Evolutionary conservation across 2,113 vertebrate genomes (phyloP).

Genomic region (Lota lota): DNA sequence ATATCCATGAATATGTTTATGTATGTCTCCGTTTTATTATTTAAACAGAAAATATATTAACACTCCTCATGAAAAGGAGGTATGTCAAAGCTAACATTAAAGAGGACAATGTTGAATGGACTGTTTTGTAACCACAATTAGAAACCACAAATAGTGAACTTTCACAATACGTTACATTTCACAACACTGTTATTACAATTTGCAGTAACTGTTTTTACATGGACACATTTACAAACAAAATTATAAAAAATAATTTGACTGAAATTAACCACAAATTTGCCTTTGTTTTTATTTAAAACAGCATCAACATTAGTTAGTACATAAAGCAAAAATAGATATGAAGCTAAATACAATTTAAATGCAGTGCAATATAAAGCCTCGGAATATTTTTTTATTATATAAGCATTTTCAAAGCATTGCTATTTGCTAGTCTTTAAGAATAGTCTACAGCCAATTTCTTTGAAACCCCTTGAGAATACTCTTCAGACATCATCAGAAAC

Average conservation of each 20-base stretch:
- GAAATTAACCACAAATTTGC: constrained; percentile 8
- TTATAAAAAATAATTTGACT: constrained; percentile 23
- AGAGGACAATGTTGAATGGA: no score
- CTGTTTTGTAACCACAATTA: no score
- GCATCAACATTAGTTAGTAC: not conserved
- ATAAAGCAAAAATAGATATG: not conserved
- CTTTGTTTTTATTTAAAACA: constrained; percentile 25
- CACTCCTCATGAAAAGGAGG: no score
- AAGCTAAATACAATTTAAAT: constrained; percentile 23
- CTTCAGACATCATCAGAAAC: no score
- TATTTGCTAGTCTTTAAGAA: not conserved
- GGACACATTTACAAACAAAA: constrained; percentile 22
- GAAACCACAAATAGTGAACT: no score
- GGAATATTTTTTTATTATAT: constrained; percentile 7
- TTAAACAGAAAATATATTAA: no score
- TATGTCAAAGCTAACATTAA: no score
- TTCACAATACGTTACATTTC: no score
- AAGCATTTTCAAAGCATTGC: constrained; percentile 14
- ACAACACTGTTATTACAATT: constrained; percentile 24
- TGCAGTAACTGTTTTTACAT: not conserved
- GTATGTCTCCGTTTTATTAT: no score
- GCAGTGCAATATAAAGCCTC: constrained; percentile 22
- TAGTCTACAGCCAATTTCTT: no score
- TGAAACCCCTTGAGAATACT: no score
- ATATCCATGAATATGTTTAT: no score